Percentiles rank a stretch among this genome's conserved stretches.
Conservation (phyloP, 2,888 invertebrate genomes). For the Isoperla grammatica region DNA sequence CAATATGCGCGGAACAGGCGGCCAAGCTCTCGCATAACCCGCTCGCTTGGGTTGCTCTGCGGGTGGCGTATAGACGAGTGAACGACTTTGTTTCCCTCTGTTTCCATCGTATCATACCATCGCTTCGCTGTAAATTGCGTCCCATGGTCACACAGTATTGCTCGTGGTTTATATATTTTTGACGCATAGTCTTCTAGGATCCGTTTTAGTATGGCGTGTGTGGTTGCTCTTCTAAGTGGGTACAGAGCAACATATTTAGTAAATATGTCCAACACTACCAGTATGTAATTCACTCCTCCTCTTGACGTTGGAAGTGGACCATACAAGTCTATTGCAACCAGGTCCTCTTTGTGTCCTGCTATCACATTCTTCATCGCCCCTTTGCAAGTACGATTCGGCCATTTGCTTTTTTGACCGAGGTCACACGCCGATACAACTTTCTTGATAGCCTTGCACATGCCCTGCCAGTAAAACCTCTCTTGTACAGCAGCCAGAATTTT, state of each 20-base stretch:
- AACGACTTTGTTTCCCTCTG: conserved; percentile 21
- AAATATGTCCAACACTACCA: not conserved
- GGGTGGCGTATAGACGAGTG: conserved; percentile 29
- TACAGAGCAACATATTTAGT: not conserved
- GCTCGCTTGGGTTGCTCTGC: conserved; percentile 29
- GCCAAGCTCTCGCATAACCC: conserved; percentile 30
- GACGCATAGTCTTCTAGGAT: not conserved
- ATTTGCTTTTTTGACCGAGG: not conserved
- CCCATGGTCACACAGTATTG: not conserved
- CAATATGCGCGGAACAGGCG: conserved; percentile 30
- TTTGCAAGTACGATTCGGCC: not conserved
- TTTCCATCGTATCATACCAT: conserved; percentile 27
- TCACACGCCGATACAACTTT: not conserved
- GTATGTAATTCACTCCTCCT: not conserved
- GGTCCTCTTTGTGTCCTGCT: not conserved
- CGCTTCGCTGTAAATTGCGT: not conserved
- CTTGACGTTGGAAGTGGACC: not conserved
- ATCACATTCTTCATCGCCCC: not conserved
- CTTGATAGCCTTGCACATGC: not conserved
- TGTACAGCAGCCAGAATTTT: too few relatives aligned
- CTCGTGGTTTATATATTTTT: not conserved
- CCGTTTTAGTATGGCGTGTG: not conserved
- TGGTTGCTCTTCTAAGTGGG: not conserved
- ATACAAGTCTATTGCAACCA: not conserved
- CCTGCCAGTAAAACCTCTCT: too few relatives aligned